A percentile compares a stretch with the other conserved stretches of the same genome.
Conservation (phyloP, 2,113 vertebrate genomes). For the Cyphotilapia sp. region DNA sequence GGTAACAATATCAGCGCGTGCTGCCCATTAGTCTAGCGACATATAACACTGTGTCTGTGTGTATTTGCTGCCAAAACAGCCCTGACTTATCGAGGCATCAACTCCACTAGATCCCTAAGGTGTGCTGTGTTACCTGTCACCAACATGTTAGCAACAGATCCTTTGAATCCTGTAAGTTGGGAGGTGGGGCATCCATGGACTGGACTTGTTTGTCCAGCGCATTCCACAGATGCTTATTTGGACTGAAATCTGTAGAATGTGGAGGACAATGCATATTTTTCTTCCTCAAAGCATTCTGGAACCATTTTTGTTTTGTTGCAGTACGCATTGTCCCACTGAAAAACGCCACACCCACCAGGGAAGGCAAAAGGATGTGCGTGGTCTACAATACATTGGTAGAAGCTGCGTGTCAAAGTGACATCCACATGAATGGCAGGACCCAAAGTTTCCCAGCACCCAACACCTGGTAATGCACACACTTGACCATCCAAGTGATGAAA, state of each 20-base stretch:
- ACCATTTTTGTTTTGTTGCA: neutral
- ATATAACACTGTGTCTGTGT: neutral
- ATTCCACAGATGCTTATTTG: neutral
- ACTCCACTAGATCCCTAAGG: neutral
- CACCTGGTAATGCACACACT: neutral
- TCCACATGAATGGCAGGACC: neutral
- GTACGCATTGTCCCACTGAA: neutral
- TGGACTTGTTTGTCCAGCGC: neutral
- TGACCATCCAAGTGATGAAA: neutral
- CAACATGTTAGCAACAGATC: neutral
- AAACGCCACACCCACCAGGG: neutral
- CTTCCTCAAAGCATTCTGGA: neutral
- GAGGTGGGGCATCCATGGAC: neutral
- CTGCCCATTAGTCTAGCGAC: neutral
- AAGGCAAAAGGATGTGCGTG: neutral
- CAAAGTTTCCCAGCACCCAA: neutral
- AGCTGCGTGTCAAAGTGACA: neutral
- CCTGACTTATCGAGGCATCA: neutral
- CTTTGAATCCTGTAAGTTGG: neutral
- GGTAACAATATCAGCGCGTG: accelerated
- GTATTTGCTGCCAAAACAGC: neutral
- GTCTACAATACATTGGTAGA: neutral
- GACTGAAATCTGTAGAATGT: neutral
- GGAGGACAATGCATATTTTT: accelerated
- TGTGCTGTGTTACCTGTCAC: neutral